Evolutionary conservation across 2,888 invertebrate genomes (phyloP), one percentile per base, ranked within the genome.

Genomic region (Harpagoxenus sublaevis): DNA sequence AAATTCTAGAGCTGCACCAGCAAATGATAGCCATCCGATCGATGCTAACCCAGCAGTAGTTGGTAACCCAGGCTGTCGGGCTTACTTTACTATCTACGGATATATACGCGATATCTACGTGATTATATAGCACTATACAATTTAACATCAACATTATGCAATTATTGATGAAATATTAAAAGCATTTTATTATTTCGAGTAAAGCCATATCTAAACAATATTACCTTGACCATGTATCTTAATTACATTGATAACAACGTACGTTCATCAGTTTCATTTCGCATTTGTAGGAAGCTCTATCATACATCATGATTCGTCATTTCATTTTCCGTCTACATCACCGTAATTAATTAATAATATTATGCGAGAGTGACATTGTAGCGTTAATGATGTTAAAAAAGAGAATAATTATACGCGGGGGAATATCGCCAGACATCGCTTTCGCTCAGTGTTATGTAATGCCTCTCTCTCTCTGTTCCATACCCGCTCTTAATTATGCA

Each of bases 401-500:
- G 45, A 18, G 45, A 66, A 48, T 42, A 39, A 71, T 35, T 35
- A 35, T 39, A 60, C 35, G 8, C 70, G 48, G 2, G 70, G 48
- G n/a, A 70, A 28, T 71, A 70, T 71, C 57, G 8, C 8, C 8
- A 28, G 23, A 39, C 87, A 65, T 62, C 53, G 31, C 57, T 84
- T 83, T 84, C 83, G 42, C 42, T 31, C 31, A 12, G n/a, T 35
- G 23, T 86, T 83, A 68, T 73, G 77, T 62, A 85, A 77, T 79
- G 66, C 55, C 51, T 62, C 39, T 71, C 48, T 48, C 42, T 65
- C 6, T 18, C 66, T 66, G 3, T 9, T 15, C 1, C 18, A 68
- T 18, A 18, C 9, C 18, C 71, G 66, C 55, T 83, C 77, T 86
- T 86, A 77, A 82, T 88, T 85, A 86, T 82, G 71, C 86, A 84